Evolutionary conservation across 2,797 vertebrate species (phyloP), one percentile per base, ranked within the genome.

Genomic region (Sebastes diploproa): DNA sequence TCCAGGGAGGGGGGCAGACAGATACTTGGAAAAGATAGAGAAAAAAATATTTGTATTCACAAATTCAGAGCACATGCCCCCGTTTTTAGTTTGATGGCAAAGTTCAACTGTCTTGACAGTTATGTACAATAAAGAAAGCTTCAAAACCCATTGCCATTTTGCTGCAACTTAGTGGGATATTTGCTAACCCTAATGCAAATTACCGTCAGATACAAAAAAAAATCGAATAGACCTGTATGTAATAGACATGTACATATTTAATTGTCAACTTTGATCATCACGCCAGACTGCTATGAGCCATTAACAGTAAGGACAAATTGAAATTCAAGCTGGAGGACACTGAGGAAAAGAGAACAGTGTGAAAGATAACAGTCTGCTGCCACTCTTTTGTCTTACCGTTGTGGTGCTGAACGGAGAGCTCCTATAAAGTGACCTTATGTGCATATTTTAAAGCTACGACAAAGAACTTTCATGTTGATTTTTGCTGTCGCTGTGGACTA

Each of bases 221-320:
- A 16, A 46, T 46, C 42, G 22, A 22, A 22, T 22, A 22, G 22
- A 22, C 22, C 22, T 22, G 22, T 22, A 22, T 22, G 22, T 22
- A 22, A 22, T 22, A 22, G 22, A 22, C 22, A 22, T 22, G 22
- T 22, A 22, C 22, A 22, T 22, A 22, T 71, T 76, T 82, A 73
- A 79, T 74, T 70, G 60, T 73, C 38, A 70, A 8, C 69, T 70
- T 71, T 81, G 71, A 30, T 80, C 56, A 72, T 56, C 6, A 52
- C 22, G n/a, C 61, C 27, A 25, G 13, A 73, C 70, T 55, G 30
- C 56, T 62, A 18, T 27, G 13, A 71, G 58, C 50, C 38, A 70
- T 78, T 72, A 52, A 59, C 52, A 77, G 65, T 18, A 6, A 29
- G 60, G 65, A 38, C 34, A 72, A 18, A 46, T 46, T 7, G 6